Evolutionary conservation across 2,113 vertebrate genomes (phyloP).

Genomic region (Aptenodytes patagonicus): DNA sequence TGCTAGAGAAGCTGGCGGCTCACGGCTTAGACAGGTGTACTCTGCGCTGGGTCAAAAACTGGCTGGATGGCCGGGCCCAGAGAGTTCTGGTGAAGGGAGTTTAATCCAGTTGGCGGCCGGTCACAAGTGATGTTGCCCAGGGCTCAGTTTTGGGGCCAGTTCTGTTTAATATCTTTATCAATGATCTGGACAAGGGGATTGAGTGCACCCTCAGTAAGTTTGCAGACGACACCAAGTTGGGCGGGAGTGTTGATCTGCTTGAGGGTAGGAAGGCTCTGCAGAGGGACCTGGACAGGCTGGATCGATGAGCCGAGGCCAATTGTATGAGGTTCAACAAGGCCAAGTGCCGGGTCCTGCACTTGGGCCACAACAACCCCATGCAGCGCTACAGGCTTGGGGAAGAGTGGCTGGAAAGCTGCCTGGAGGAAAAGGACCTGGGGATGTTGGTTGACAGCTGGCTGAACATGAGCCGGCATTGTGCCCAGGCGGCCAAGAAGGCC

Average conservation of each 20-base stretch:
- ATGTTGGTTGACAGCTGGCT: fast-evolving
- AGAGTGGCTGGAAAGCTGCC: not conserved
- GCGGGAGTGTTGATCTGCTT: not conserved
- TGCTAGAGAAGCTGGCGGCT: not conserved
- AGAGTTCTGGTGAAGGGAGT: not conserved
- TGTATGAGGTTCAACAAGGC: not conserved
- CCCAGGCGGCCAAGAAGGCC: not conserved
- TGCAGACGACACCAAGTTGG: not conserved
- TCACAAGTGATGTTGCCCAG: not conserved
- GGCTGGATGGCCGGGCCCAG: not conserved
- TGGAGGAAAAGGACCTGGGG: not conserved
- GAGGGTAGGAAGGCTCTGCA: not conserved
- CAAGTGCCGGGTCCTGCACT: not conserved
- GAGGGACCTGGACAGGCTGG: not conserved
- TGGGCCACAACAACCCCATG: not conserved
- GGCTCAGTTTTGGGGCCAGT: not conserved
- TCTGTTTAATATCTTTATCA: not conserved
- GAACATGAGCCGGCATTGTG: not conserved
- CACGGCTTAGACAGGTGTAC: not conserved
- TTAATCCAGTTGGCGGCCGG: fast-evolving
- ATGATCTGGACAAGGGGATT: fast-evolving
- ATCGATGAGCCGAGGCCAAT: not conserved
- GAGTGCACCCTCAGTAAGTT: not conserved
- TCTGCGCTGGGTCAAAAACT: not conserved
- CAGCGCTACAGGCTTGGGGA: not conserved